Base-by-base conservation (phyloP, 2,113 vertebrate genomes). In the Geococcyx californianus region DNA sequence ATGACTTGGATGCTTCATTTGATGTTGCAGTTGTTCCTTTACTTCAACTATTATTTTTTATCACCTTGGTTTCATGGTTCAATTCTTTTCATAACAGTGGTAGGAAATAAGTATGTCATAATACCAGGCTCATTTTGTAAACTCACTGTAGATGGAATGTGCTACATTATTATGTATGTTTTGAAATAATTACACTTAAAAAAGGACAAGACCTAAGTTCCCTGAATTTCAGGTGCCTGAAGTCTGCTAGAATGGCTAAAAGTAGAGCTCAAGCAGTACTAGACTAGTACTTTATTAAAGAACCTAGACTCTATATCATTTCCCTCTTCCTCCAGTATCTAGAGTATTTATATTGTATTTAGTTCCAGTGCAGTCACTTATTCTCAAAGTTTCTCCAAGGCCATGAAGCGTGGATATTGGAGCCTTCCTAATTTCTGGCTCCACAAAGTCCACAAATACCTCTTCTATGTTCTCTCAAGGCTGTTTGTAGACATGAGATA, bases 1-100 rank as follows among this genome's bases (percentile, higher is more conserved):
- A 94, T 94, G 1, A 75, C 70, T 94, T 89, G 82, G 87, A 82
- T 82, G 44, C 28, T 89, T 76, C 73, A 82, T 79, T 89, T 91
- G 74, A 89, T 49, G 8, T 42, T 89, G 49, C 31, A 82, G n/a
- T 87, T 87, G 7, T 96, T 87, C 84, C 58, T 91, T 84, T 84
- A 68, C 34, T 56, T 94, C 52, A 79, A 24, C 15, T 92, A 56
- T 47, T 67, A 24, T 60, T 82, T 94, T 94, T 91, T 72, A 84
- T 91, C 36, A 84, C 49, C 12, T 64, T 45, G 40, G 34, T 91
- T 95, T 89, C 69, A 72, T 64, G 38, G 62, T 56, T 24, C 18
- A 84, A 66, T 70, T 68, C 16, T 75, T 94, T 74, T 68, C 29
- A 64, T 78, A 85, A 38, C 21, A 55, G 26, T 89, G 24, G 5